Evolutionary conservation across 2,888 invertebrate species (phyloP), one percentile per base, ranked within the genome.

Genomic region (Eilema caniola): DNA sequence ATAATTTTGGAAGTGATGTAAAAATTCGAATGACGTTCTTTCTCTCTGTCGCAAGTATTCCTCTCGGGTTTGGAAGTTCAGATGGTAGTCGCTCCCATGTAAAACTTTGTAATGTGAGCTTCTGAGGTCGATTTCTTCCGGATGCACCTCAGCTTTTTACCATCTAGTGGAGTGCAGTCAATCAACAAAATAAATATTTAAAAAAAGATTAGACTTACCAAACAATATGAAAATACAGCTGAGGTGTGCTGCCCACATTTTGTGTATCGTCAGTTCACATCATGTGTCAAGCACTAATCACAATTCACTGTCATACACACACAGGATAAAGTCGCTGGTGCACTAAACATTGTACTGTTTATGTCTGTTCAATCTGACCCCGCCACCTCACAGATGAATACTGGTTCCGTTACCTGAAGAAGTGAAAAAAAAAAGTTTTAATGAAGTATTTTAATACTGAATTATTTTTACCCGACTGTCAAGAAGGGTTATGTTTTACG

Each of bases 141-240:
- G 12, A 11, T 37, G 12, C 41, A 41, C 3, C 14, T 41, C 41
- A 41, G 16, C 16, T 41, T 41, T 33, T 37, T 37, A 14, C 37
- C 12, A 37, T 37, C 11, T 37, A 37, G 37, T 8, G 14, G 11
- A 12, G 37, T 37, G 12, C 37, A 37, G 3, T 37, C 14, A 37
- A 37, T 37, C 12, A 7, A 37, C 12, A 33, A 8, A 33, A 1
- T 37, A 41, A 14, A 16, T 41, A 41, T 41, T 3, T 4, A 37
- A 41, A 41, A 3, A 3, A 16, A 41, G 3, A 16, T 41, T 41
- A 16, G 11, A 91, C 94, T 94, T 81, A 94, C 94, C 94, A 86
- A 94, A 93, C 89, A 94, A 91, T 89, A 94, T 87, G 81, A 94
- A 93, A 85, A 94, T 90, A 88, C 92, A 94, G 90, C 90, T 92